Conservation (phyloP, 2,797 vertebrate genomes). For the Hoplostethus atlanticus region DNA sequence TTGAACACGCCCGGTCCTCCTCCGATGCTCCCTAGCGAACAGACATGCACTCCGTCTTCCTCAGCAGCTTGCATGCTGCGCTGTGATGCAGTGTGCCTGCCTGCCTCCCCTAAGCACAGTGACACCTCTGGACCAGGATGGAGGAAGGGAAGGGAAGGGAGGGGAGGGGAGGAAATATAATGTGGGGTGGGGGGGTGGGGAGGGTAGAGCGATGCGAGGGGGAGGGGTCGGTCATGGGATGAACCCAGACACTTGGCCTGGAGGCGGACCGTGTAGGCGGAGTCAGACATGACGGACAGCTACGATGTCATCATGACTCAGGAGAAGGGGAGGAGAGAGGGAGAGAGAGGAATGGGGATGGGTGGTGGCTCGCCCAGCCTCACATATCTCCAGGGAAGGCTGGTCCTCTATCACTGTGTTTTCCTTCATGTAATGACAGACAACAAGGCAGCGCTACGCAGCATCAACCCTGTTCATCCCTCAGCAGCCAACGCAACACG, state of each 20-base stretch:
- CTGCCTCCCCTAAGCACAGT: background rate
- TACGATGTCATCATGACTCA: conserved; percentile 46
- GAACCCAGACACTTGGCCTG: background rate
- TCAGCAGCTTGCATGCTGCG: background rate
- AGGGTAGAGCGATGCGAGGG: conserved; percentile 42
- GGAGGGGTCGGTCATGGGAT: background rate
- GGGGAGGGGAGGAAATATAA: conserved; percentile 5
- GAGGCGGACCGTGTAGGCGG: conserved; percentile 45
- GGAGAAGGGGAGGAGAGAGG: conserved; percentile 26
- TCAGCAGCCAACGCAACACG: background rate
- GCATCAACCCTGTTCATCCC: background rate
- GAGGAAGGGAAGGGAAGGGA: conserved; percentile 42
- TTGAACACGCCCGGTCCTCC: too few relatives aligned
- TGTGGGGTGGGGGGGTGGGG: background rate
- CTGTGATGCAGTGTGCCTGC: background rate
- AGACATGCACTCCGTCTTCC: conserved; percentile 12
- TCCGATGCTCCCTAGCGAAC: background rate
- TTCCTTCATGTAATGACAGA: background rate
- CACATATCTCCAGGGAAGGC: conserved; percentile 8
- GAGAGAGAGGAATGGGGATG: too few relatives aligned
- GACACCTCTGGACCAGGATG: conserved; percentile 34
- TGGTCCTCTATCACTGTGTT: background rate
- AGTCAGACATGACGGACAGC: conserved; percentile 38
- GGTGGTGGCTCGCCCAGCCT: too few relatives aligned
- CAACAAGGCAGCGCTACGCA: background rate